phyloP scores from a whole-genome alignment of 2,888 invertebrate genomes.

The Emmelina monodactyla region DNA sequence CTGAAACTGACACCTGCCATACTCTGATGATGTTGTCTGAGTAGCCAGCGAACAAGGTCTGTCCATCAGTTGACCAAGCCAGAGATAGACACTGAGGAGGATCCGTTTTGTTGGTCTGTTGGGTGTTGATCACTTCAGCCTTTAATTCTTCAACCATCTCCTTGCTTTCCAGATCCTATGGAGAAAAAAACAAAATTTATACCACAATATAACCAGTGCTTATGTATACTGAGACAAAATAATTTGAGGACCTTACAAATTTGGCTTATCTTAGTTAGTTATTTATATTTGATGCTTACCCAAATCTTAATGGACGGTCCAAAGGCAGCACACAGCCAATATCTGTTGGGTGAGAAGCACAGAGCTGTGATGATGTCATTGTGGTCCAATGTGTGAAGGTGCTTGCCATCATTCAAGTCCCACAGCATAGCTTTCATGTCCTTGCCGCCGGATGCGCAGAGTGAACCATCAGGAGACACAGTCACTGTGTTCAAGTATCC shows the following conservation, averaged over 20 bases:
- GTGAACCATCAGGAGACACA: constrained; percentile 98
- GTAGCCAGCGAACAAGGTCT: constrained; percentile 98
- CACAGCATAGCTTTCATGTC: constrained; percentile 99
- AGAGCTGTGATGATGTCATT: constrained; percentile 98
- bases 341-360: constrained; percentile 99
- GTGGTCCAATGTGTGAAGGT: constrained; percentile 97
- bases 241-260: too few species aligned
- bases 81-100: constrained; percentile 96
- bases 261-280: too few species aligned
- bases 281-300: constrained; percentile 62
- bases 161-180: constrained; percentile 96
- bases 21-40: constrained; percentile 98
- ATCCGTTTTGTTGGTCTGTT: constrained; percentile 81
- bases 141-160: constrained; percentile 98
- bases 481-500: constrained; percentile 99
- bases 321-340: constrained; percentile 99
- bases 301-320: constrained; percentile 99
- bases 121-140: constrained; percentile 87
- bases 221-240: too few species aligned
- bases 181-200: too few species aligned
- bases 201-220: too few species aligned
- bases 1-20: constrained; percentile 95
- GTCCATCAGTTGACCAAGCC: constrained; percentile 99
- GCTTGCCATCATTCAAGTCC: constrained; percentile 99
- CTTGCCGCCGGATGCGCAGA: constrained; percentile 99